Conservation (phyloP, 2,113 vertebrate genomes). For the Xenotilapia leptura region DNA sequence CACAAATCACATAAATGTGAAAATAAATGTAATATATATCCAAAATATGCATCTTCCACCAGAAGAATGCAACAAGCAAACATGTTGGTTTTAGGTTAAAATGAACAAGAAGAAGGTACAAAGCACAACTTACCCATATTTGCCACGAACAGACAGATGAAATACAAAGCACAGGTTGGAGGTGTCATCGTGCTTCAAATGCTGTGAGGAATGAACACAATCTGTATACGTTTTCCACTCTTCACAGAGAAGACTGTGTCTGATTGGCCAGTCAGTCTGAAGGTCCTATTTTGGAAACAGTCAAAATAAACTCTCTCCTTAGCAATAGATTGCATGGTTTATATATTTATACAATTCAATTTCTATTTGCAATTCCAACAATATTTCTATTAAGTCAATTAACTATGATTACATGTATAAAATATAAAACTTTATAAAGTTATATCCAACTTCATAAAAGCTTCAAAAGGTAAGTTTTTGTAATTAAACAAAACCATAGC, state of each 20-base stretch:
- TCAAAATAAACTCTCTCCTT: background rate
- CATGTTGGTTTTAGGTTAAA: background rate
- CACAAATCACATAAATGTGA: background rate
- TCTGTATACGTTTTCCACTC: background rate
- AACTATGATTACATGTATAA: background rate
- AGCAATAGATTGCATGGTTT: rapidly evolving
- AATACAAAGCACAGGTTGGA: background rate
- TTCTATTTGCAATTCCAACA: rapidly evolving
- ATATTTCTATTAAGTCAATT: background rate
- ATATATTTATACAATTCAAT: background rate
- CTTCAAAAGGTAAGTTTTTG: background rate
- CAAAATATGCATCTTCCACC: background rate
- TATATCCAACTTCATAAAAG: rapidly evolving
- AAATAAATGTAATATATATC: background rate
- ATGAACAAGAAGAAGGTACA: background rate
- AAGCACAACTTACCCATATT: background rate
- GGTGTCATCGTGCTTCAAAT: background rate
- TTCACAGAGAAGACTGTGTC: background rate
- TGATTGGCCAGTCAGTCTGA: background rate
- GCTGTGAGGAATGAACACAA: background rate
- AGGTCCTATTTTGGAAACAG: background rate
- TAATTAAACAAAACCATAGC: background rate
- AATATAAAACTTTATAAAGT: background rate
- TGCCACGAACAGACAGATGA: background rate
- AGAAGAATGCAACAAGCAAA: rapidly evolving